Percentiles rank a stretch among this genome's conserved stretches.
These are phyloP conservation scores for Cephalopterus ornatus DNA, from an alignment of 2,113 vertebrate species.

Conservation along the genomic window DNA sequence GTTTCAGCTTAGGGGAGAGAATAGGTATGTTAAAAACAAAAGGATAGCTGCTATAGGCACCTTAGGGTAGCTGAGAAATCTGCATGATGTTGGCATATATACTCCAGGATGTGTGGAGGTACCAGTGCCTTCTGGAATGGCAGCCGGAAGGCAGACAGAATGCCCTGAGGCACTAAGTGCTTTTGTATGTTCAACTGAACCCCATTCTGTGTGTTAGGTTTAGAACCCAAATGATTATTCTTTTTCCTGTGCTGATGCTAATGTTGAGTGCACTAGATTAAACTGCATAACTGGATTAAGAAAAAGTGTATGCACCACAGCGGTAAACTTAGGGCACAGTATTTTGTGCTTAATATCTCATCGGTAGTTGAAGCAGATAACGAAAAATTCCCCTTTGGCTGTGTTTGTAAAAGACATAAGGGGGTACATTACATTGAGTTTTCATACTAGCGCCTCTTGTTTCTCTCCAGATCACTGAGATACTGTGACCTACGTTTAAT, in stretches of 20 bases:
- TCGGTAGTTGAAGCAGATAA: background rate
- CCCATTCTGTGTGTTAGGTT: background rate
- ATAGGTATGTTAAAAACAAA: background rate
- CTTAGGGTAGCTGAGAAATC: background rate
- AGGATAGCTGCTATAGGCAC: background rate
- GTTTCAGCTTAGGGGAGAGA: background rate
- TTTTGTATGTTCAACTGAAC: background rate
- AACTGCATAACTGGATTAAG: background rate
- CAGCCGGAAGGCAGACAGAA: background rate
- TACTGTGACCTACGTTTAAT: constrained; percentile 95
- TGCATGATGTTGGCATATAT: background rate
- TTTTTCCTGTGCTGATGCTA: background rate
- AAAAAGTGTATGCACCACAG: background rate
- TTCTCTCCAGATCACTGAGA: constrained; percentile 86
- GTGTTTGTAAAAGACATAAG: background rate
- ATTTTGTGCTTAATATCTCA: background rate
- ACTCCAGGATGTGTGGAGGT: background rate
- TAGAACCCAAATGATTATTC: background rate
- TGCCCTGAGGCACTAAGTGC: background rate
- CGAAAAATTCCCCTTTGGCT: background rate
- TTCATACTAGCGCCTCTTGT: background rate
- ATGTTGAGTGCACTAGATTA: background rate
- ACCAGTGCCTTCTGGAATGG: background rate
- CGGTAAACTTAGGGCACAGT: background rate
- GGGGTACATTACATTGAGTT: background rate